Conservation (phyloP, 2,888 invertebrate genomes). For the Cybosia mesomella region DNA sequence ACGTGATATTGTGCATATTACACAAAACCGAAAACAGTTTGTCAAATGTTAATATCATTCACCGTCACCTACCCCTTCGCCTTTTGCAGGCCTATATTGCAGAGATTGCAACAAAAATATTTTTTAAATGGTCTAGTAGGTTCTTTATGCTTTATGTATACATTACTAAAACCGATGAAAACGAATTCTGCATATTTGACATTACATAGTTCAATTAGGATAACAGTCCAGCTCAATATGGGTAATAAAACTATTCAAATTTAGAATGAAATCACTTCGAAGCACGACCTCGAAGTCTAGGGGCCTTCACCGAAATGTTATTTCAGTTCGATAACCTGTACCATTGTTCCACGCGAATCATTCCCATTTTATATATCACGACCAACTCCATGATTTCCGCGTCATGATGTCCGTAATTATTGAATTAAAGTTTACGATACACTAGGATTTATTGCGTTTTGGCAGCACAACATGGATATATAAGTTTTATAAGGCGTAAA, state of each 20-base stretch:
- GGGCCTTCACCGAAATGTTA: slow-evolving; percentile 85
- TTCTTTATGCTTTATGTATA: not conserved
- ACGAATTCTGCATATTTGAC: not conserved
- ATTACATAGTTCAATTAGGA: not conserved
- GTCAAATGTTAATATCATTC: too few relatives aligned
- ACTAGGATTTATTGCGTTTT: slow-evolving; percentile 64
- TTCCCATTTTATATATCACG: slow-evolving; percentile 81
- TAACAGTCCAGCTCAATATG: slow-evolving; percentile 9
- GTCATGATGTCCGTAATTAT: slow-evolving; percentile 76
- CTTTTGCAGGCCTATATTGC: too few relatives aligned
- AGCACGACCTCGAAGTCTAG: slow-evolving; percentile 74
- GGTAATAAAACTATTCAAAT: slow-evolving; percentile 19
- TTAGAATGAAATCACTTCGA: slow-evolving; percentile 48
- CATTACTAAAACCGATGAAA: slow-evolving; percentile 2
- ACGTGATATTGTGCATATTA: not conserved
- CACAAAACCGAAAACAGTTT: not conserved
- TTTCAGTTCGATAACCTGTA: slow-evolving; percentile 77
- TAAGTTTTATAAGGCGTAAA: slow-evolving; percentile 60
- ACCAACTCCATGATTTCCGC: slow-evolving; percentile 81
- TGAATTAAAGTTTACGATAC: slow-evolving; percentile 75
- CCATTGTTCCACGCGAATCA: slow-evolving; percentile 79
- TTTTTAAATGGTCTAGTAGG: not conserved
- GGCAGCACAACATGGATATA: slow-evolving; percentile 46
- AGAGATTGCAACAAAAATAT: not conserved
- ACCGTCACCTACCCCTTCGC: too few relatives aligned